Percentiles rank a stretch among this genome's conserved stretches.
These are phyloP conservation scores for Mesocricetus auratus DNA, from an alignment of 2,113 vertebrate genomes.

Conservation along the genomic window DNA sequence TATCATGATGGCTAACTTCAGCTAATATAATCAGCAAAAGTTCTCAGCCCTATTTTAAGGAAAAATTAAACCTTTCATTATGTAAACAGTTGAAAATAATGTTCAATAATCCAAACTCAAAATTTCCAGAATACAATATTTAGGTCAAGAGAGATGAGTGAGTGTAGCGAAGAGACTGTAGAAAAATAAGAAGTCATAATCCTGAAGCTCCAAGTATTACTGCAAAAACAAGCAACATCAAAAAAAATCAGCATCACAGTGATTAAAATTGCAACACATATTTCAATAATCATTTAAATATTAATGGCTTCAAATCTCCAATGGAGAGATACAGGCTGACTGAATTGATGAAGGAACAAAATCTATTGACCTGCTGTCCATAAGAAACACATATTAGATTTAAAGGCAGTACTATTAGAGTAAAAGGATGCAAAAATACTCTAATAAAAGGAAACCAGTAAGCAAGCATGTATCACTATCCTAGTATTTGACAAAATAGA, in stretches of 20 bases:
- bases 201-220: not conserved
- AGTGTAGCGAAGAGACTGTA: not conserved
- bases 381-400: not conserved
- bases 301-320: not conserved
- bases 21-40: not conserved
- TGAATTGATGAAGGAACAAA: not conserved
- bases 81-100: not conserved
- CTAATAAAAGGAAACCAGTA: not conserved
- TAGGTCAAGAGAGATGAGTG: not conserved
- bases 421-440: not conserved
- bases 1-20: not conserved
- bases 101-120: not conserved
- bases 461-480: not conserved
- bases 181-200: not conserved
- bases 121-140: not conserved
- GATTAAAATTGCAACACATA: not conserved
- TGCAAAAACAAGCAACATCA: not conserved
- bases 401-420: not conserved
- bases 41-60: not conserved
- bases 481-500: not conserved
- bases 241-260: not conserved
- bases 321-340: not conserved
- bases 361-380: not conserved
- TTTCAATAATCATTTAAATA: not conserved
- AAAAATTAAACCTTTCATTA: not conserved